Conservation (phyloP, 2,797 vertebrate genomes). For the Linurgus olivaceus region DNA sequence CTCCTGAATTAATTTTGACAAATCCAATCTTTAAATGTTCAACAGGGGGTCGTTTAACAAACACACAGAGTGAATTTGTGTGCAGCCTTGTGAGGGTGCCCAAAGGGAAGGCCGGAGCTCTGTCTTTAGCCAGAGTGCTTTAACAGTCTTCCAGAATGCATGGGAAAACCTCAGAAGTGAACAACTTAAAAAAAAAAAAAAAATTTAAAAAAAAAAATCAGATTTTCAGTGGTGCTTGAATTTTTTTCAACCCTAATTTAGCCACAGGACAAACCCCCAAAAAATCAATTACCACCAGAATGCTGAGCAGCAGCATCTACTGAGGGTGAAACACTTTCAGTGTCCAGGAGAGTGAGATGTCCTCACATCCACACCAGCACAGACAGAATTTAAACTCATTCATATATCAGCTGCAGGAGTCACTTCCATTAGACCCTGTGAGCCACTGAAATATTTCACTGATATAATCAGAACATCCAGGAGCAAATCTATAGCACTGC, state of each 20-base stretch:
- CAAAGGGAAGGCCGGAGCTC: not conserved
- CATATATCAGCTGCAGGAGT: accelerated
- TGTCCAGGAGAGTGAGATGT: not conserved
- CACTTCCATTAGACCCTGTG: not conserved
- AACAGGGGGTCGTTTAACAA: not conserved
- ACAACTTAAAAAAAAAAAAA: not conserved
- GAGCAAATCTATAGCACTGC: not conserved
- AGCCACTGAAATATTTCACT: not conserved
- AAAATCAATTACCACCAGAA: not conserved
- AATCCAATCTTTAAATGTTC: not conserved
- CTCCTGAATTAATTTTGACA: not conserved
- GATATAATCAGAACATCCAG: not conserved
- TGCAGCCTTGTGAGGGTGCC: not conserved
- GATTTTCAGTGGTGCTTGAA: not conserved
- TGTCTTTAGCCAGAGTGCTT: not conserved
- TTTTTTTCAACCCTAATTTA: not conserved
- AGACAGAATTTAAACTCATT: not conserved
- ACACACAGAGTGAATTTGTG: not conserved
- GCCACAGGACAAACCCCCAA: not conserved
- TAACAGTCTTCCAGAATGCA: not conserved
- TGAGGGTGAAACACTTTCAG: not conserved
- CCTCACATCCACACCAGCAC: not conserved
- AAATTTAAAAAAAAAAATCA: accelerated
- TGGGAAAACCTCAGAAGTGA: not conserved
- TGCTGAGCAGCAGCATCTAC: not conserved